Evolutionary conservation across 2,888 invertebrate genomes (phyloP).

Genomic region (Gortyna flavago): DNA sequence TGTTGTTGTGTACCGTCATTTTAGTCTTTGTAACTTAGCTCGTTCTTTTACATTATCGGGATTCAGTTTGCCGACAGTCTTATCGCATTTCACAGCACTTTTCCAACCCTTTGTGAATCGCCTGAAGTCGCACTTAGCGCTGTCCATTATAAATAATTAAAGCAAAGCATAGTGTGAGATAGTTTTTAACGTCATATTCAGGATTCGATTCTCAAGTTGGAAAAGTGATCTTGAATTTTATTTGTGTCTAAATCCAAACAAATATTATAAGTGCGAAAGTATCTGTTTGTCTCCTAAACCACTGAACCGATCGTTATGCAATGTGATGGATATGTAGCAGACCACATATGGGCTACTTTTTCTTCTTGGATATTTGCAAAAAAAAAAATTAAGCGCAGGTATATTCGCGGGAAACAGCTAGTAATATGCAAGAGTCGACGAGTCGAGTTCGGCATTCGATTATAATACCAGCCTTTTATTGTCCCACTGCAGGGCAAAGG

Average conservation of each 20-base stretch:
- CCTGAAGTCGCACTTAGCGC: not conserved
- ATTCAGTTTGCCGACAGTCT: constrained; percentile 16
- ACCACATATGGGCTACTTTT: not conserved
- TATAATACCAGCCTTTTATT: not conserved
- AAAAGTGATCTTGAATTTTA: not conserved
- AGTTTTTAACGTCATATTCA: not conserved
- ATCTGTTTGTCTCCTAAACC: not conserved
- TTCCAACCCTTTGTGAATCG: constrained; percentile 27
- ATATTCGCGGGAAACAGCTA: not conserved
- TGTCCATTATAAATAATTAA: not conserved
- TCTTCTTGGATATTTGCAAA: not conserved
- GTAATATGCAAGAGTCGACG: too few species aligned
- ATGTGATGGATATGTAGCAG: not conserved
- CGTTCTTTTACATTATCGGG: not conserved
- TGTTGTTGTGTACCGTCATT: not conserved
- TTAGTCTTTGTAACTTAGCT: constrained; percentile 5
- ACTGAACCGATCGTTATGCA: not conserved
- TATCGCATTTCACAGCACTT: constrained; percentile 39
- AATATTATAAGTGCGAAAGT: not conserved
- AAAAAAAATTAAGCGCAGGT: not conserved
- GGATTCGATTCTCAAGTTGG: not conserved
- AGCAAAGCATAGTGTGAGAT: not conserved
- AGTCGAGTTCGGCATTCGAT: not conserved
- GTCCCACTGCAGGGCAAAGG: too few species aligned
- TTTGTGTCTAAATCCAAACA: not conserved